Percentiles rank a stretch among this genome's conserved stretches.
phyloP scores from a whole-genome alignment of 2,888 invertebrate genomes.

The Drosophila anomalipes region DNA sequence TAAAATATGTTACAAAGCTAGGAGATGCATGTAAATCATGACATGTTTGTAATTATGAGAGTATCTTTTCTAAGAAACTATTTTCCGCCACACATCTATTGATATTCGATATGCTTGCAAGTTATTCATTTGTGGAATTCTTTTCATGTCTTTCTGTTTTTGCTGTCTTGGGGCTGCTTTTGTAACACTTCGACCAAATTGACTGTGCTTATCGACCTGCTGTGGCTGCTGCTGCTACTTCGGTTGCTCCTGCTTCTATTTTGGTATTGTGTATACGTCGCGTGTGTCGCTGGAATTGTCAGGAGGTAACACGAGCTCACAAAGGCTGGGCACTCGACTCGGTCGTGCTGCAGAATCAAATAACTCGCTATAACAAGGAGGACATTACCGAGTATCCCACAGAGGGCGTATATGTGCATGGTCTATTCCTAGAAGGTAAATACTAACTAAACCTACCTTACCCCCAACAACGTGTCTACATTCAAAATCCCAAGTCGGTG shows the following conservation, averaged over 20 bases:
- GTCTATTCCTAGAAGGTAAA: constrained; percentile 95
- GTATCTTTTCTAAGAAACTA: neutral
- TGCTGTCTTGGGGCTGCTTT: constrained; percentile 7
- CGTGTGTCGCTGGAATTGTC: constrained; percentile 28
- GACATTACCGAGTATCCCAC: constrained; percentile 95
- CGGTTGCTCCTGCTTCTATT: neutral
- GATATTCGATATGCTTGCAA: constrained; percentile 42
- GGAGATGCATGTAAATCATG: neutral
- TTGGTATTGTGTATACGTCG: constrained; percentile 39
- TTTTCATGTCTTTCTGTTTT: constrained; percentile 5
- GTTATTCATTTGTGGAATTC: constrained; percentile 33
- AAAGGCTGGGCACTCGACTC: constrained; percentile 99
- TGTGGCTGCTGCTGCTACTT: neutral
- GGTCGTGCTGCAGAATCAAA: constrained; percentile 96
- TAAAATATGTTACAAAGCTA: neutral
- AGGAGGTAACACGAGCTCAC: constrained; percentile 98
- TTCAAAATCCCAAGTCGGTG: constrained; percentile 25
- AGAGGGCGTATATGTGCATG: constrained; percentile 96
- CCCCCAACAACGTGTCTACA: constrained; percentile 8
- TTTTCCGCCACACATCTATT: constrained; percentile 15
- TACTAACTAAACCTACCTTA: constrained; percentile 5
- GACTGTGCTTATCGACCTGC: constrained; percentile 28
- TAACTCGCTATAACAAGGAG: constrained; percentile 94
- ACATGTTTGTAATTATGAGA: neutral
- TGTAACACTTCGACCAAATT: constrained; percentile 46